Conservation (phyloP, 2,113 vertebrate species). For the Tragelaphus strepsiceros region DNA sequence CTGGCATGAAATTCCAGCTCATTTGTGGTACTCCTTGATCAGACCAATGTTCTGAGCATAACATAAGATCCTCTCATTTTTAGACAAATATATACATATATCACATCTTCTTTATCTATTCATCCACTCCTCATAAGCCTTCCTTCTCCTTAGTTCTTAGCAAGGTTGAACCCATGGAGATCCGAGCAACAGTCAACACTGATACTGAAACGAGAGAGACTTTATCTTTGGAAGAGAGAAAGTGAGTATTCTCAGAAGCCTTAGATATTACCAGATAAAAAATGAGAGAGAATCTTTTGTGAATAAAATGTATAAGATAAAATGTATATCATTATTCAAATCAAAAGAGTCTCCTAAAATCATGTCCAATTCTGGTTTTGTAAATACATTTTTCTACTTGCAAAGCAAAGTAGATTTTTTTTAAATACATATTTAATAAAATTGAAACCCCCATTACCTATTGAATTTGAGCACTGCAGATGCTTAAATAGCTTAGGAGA, state of each 20-base stretch:
- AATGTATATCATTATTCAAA: background rate
- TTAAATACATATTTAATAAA: slow-evolving; percentile 22
- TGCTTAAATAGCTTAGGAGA: slow-evolving; percentile 48
- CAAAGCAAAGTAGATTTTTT: slow-evolving; percentile 30
- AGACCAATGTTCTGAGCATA: background rate
- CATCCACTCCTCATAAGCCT: background rate
- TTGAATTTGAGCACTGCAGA: slow-evolving; percentile 44
- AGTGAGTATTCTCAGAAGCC: background rate
- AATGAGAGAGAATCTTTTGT: background rate
- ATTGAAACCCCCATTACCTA: slow-evolving; percentile 41
- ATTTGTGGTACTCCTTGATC: background rate
- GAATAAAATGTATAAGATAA: background rate
- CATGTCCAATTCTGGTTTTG: background rate
- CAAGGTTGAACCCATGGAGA: background rate
- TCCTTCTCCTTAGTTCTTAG: background rate
- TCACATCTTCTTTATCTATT: background rate
- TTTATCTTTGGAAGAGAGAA: background rate
- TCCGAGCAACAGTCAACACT: accelerated
- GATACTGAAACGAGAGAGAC: background rate
- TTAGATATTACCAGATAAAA: background rate
- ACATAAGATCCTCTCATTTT: background rate
- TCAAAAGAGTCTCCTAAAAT: background rate
- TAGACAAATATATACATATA: background rate
- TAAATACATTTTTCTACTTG: slow-evolving; percentile 27
- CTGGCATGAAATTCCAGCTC: background rate